Base-by-base conservation (phyloP, 2,113 vertebrate genomes). In the Microcebus jonahi region DNA sequence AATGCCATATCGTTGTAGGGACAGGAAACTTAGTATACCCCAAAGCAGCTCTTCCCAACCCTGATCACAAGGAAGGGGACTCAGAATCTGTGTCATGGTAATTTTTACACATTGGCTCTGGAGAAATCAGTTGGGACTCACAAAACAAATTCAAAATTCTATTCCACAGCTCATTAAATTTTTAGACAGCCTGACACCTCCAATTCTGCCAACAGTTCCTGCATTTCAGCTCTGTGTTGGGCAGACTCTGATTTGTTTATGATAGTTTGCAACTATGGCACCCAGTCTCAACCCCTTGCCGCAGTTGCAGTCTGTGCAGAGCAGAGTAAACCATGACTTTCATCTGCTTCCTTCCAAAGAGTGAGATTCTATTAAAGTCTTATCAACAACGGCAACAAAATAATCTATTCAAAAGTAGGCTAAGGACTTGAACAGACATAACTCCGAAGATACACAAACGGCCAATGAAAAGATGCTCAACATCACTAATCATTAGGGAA, bases 141-240 rank as follows among this genome's bases (percentile, higher is more conserved):
- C n/a, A 93, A 94, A 93, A 87, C n/a, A 95, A 96, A 15, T 67
- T 93, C 12, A 70, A 91, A 89, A 93, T 93, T 96, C 34, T 82
- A 65, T 97, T 89, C 68, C 27, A 71, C 20, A 94, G 63, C 5
- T 94, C 45, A 71, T 94, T 95, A 89, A 4, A 73, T 45, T 89
- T 95, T 50, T 77, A 91, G 93, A 87, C 67, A 91, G 45, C 57
- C n/a, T 48, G 48, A 95, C 71, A 91, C 65, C 23, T 93, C 42
- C 21, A 87, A 20, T 65, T 95, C 34, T 50, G 21, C 86, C 77
- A 88, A 71, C 57, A 91, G 31, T 91, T 70, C 27, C 20, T 82
- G 4, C 13, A 71, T 89, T 77, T 80, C 57, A 86, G 18, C 15
- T 88, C 61, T 57, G 29, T 63, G 7, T 45, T 71, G 36, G 77